Base-by-base conservation (phyloP, 2,888 invertebrate genomes). In the Pardosa pseudoannulata region DNA sequence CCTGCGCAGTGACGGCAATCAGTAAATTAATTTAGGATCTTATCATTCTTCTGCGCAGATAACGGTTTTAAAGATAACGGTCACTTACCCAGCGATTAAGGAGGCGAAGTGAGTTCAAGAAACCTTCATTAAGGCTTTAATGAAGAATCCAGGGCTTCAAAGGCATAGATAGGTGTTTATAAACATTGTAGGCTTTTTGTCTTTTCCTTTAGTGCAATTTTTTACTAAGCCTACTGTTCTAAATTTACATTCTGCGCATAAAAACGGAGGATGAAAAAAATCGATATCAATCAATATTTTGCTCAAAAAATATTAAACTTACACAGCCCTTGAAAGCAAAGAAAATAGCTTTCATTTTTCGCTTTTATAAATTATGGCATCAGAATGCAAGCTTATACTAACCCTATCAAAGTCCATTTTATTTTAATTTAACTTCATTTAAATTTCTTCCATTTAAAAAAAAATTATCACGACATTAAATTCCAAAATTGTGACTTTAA, bases 161-260 rank as follows among this genome's bases (percentile, higher is more conserved):
- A 68, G 62, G 31, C 32, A 56, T n/a, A 6, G 64, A 50, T n/a
- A 39, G 71, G 13, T 11, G 28, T 79, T 71, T 72, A 28, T 76
- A 83, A 83, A 83, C 76, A 76, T 71, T 83, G 76, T 83, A 65
- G 65, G n/a, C 62, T 32, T 83, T 83, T 83, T 83, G 65, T 32
- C 79, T 41, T 64, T n/a, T 67, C 62, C 46, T 56, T 74, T 67
- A 62, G 67, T 67, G 70, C 78, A 76, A 85, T 73, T 78, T 83
- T 85, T 85, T 78, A 31, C 68, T 85, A 85, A 50, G 83, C 83
- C 83, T 85, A 85, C 36, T 85, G 46, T 78, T 74, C 70, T 68
- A 82, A 82, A 82, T 87, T 87, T 87, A 87, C 87, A 87, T 87
- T 79, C 87, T 87, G 87, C 87, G 87, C 87, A 87, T 87, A 87